Evolutionary conservation across 2,113 vertebrate genomes (phyloP), one percentile per base, ranked within the genome.

Genomic region (Romanogobio albipinnatus): DNA sequence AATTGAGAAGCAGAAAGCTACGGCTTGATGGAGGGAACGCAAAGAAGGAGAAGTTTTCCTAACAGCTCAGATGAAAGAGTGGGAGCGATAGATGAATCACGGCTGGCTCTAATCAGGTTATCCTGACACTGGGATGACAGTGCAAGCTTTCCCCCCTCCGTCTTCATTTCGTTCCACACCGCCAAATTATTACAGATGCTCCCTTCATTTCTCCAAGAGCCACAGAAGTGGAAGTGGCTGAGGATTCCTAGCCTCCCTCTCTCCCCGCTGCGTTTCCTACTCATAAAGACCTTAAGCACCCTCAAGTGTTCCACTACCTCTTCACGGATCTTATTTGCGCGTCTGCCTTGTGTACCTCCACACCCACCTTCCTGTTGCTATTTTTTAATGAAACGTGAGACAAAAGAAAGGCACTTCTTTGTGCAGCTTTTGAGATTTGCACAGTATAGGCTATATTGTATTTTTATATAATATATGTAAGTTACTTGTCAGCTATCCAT

Each of bases 101-200:
- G 22, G 87, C 90, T 83, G 88, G 83, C 92, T 91, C 90, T 94
- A 94, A 95, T 94, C 91, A 91, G 91, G 90, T 95, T 94, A 94
- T 91, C 84, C 89, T 82, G 86, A 90, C 91, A 91, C 88, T 82
- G 89, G 86, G 36, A 89, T 91, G 92, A 93, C 91, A 92, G 88
- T 88, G 74, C 85, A 85, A 87, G 90, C 89, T 85, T 90, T 89
- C 90, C 88, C 87, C 68, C 88, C 88, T 87, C 64, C 83, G 85
- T 76, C 83, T 53, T 92, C 88, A 88, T 92, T 89, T 89, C 91
- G 76, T 68, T 91, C 84, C 86, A 88, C 83, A 85, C 85, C 87
- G 84, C 86, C 89, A 93, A 94, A 95, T 93, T 91, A 94, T 94
- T 94, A 95, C 92, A 90, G 92, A 95, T 94, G 76, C 91, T 83